phyloP scores from a whole-genome alignment of 2,888 invertebrate genomes.

The Xestia sexstrigata region DNA sequence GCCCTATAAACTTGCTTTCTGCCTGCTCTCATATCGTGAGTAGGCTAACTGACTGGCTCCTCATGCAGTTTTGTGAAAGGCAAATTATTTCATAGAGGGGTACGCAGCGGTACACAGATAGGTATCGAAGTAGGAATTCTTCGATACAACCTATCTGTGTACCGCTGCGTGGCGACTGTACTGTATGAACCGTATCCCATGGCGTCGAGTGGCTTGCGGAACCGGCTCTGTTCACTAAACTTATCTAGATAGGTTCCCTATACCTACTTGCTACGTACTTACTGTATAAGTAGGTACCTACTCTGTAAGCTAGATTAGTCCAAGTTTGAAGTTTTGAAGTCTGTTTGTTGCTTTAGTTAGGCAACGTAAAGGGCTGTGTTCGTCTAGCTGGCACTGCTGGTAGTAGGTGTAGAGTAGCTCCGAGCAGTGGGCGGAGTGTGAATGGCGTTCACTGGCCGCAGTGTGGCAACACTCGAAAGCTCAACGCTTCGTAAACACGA shows the following conservation, averaged over 20 bases:
- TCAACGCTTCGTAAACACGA: background rate
- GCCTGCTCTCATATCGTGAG: conserved; percentile 81
- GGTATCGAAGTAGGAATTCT: too few relatives aligned
- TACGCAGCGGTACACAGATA: too few relatives aligned
- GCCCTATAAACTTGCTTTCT: conserved; percentile 86
- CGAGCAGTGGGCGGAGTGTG: conserved; percentile 3
- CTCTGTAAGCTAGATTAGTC: background rate
- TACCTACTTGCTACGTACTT: background rate
- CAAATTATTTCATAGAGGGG: too few relatives aligned
- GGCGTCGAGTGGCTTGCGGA: conserved; percentile 12
- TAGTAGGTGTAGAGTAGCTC: background rate
- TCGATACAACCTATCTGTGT: conserved; percentile 54
- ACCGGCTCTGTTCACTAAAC: conserved; percentile 23
- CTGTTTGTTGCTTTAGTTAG: background rate
- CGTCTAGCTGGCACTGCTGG: background rate
- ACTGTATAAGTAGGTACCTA: too few relatives aligned
- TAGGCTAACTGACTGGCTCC: conserved; percentile 75
- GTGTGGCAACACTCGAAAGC: background rate
- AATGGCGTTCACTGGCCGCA: background rate
- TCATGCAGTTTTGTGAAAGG: conserved; percentile 85
- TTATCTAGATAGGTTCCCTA: background rate
- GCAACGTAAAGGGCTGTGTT: conserved; percentile 5
- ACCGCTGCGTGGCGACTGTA: conserved; percentile 5
- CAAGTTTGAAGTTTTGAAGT: background rate
- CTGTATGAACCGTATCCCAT: background rate